These are phyloP conservation scores for Noturus placidus DNA, from an alignment of 2,113 vertebrate genomes.

Conservation along the genomic window DNA sequence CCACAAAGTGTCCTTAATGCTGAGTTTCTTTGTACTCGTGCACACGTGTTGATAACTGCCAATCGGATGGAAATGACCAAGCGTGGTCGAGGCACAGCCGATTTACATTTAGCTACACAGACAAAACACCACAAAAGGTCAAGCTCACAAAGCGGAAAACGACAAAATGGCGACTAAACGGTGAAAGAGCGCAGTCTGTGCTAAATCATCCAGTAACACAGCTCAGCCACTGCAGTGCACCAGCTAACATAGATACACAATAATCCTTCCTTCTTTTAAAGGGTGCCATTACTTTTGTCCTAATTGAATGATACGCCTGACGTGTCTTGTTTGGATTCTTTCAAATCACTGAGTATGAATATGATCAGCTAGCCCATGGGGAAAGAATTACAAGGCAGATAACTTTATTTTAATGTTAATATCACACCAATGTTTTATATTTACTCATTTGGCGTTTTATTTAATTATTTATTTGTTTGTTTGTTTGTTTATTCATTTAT, in stretches of 20 bases:
- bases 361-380: not conserved
- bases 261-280: not conserved
- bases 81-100: not conserved
- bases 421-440: not conserved
- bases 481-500: not conserved
- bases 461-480: not conserved
- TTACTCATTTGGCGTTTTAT: not conserved
- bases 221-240: not conserved
- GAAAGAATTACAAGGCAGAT: not conserved
- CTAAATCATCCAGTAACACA: not conserved
- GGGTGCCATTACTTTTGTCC: not conserved
- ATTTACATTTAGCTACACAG: not conserved
- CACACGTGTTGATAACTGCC: not conserved
- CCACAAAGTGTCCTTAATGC: not conserved
- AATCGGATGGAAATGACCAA: not conserved
- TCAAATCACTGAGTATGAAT: not conserved
- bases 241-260: not conserved
- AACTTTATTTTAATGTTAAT: not conserved
- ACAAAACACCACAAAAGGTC: not conserved
- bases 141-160: not conserved
- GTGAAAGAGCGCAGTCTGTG: not conserved
- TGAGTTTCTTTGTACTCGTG: not conserved
- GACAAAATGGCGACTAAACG: not conserved
- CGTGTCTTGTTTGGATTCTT: not conserved
- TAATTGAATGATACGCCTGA: not conserved